These are phyloP conservation scores for Meghimatium bilineatum DNA, from an alignment of 2,888 invertebrate genomes.

Conservation along the genomic window DNA sequence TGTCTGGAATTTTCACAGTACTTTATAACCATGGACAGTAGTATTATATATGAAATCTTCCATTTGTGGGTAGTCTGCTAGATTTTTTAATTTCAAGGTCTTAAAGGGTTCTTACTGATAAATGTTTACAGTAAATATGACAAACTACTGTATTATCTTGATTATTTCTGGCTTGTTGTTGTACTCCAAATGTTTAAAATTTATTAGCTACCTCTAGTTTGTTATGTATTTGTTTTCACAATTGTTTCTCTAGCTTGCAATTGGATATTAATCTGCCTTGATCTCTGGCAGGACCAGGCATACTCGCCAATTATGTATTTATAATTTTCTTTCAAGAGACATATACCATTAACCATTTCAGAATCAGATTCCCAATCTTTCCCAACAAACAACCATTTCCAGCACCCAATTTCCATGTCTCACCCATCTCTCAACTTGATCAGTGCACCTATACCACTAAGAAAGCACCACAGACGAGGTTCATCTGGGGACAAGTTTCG, in stretches of 20 bases:
- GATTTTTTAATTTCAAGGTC: background rate
- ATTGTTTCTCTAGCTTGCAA: background rate
- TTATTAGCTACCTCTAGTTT: background rate
- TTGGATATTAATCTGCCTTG: background rate
- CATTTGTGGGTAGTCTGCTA: background rate
- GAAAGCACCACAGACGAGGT: slow-evolving; percentile 69
- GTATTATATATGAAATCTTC: background rate
- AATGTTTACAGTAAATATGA: background rate
- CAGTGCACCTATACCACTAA: slow-evolving; percentile 47
- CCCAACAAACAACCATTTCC: slow-evolving; percentile 9
- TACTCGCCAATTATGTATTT: background rate
- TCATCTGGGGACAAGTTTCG: slow-evolving; percentile 73
- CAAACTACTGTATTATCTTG: background rate
- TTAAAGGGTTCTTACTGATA: background rate
- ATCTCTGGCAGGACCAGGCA: background rate
- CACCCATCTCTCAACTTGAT: slow-evolving; percentile 63
- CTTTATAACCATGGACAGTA: background rate
- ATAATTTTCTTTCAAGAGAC: background rate
- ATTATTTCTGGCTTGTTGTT: background rate
- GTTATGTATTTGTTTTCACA: background rate
- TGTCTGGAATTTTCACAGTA: background rate
- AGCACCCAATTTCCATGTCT: slow-evolving; percentile 52
- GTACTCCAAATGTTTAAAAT: too few relatives aligned
- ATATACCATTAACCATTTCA: slow-evolving; percentile 37
- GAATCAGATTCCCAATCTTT: slow-evolving; percentile 33